phyloP scores from a whole-genome alignment of 2,888 invertebrate species.

The Geotrupes spiniger region DNA sequence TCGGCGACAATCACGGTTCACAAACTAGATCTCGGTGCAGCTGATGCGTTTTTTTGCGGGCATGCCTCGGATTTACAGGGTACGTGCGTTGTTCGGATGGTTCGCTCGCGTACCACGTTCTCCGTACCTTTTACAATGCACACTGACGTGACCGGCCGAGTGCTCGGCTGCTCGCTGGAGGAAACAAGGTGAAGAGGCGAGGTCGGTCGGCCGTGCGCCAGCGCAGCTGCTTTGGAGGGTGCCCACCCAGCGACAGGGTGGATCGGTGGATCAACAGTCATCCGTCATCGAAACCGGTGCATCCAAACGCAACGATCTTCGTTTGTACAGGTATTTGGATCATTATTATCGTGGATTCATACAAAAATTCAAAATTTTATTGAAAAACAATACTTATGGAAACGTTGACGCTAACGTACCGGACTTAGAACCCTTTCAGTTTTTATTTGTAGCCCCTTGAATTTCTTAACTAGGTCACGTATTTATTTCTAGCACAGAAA shows the following conservation, averaged over 20 bases:
- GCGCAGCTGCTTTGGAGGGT: conserved; percentile 29
- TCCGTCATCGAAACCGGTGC: conserved; percentile 23
- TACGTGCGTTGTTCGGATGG: conserved; percentile 3
- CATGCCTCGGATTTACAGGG: neutral
- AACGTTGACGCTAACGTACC: too few species aligned
- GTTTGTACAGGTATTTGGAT: too few species aligned
- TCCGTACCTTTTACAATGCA: conserved; percentile 23
- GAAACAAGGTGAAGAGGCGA: conserved; percentile 31
- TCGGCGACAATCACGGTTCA: too few species aligned
- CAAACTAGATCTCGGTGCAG: neutral
- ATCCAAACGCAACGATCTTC: too few species aligned
- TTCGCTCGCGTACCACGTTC: conserved; percentile 10
- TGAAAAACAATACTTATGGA: too few species aligned
- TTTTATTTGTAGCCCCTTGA: too few species aligned
- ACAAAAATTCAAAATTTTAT: too few species aligned
- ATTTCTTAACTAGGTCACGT: too few species aligned
- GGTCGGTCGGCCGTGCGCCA: conserved; percentile 28
- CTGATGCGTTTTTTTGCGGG: neutral
- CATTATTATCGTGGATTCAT: too few species aligned
- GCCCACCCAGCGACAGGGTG: conserved; percentile 26
- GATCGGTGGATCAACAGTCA: conserved; percentile 29
- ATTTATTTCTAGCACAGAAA: too few species aligned
- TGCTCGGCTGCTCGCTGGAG: conserved; percentile 27
- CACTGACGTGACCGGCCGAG: conserved; percentile 29
- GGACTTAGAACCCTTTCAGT: too few species aligned